Evolutionary conservation across 2,797 vertebrate genomes (phyloP).

Genomic region (Tadarida brasiliensis): DNA sequence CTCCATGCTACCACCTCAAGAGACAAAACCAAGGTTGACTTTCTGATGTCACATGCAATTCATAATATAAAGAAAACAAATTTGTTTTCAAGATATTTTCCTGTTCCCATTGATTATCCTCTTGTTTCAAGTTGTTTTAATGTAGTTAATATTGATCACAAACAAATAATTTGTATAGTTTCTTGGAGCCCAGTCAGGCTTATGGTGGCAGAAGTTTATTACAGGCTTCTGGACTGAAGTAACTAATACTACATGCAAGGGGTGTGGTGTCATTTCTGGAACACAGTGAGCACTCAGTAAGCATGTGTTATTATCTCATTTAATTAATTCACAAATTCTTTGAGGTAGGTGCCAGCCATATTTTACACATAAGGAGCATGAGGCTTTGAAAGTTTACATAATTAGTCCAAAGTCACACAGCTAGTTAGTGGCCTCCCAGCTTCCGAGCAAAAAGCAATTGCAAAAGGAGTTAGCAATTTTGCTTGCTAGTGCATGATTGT

Average conservation of each 20-base stretch:
- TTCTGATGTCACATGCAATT: conserved; percentile 7
- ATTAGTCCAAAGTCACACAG: conserved; percentile 66
- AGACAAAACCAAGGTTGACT: conserved; percentile 11
- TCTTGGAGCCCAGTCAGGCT: conserved; percentile 6
- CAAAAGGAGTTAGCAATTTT: conserved; percentile 57
- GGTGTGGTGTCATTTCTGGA: background rate
- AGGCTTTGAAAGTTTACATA: conserved; percentile 63
- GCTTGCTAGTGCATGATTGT: background rate
- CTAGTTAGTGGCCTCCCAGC: conserved; percentile 45
- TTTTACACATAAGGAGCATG: conserved; percentile 50
- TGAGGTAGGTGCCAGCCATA: conserved; percentile 49
- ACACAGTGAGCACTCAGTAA: background rate
- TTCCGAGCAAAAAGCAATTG: conserved; percentile 57
- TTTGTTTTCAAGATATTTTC: conserved; percentile 55
- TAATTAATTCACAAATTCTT: conserved; percentile 43
- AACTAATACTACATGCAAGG: background rate
- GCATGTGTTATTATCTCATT: conserved; percentile 41
- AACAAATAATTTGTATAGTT: conserved; percentile 33
- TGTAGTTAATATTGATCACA: conserved; percentile 47
- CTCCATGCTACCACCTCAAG: background rate
- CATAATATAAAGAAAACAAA: conserved; percentile 38
- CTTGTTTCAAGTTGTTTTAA: conserved; percentile 47
- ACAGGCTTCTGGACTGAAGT: background rate
- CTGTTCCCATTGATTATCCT: background rate
- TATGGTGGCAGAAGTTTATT: background rate